phyloP scores from a whole-genome alignment of 2,888 invertebrate genomes.

The Pandemis heparana region DNA sequence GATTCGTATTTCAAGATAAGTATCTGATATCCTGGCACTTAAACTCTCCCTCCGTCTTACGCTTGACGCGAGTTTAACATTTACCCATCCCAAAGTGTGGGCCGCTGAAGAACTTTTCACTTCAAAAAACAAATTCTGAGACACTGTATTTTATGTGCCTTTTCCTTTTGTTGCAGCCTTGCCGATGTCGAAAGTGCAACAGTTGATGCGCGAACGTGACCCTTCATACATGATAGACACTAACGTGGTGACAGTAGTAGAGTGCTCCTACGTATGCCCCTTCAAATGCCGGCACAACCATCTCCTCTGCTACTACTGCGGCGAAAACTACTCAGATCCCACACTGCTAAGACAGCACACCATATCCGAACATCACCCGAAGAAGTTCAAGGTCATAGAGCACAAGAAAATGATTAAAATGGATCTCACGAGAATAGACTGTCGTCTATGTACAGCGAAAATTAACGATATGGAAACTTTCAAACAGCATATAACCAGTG shows the following conservation, averaged over 20 bases:
- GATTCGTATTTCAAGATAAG: no score
- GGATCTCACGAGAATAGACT: conserved; percentile 73
- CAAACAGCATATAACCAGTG: conserved; percentile 62
- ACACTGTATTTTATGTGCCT: no score
- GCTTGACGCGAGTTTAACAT: no score
- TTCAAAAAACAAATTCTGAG: no score
- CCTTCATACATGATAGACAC: conserved; percentile 73
- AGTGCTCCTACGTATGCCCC: conserved; percentile 72
- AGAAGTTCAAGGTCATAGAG: conserved; percentile 72
- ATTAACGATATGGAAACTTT: conserved; percentile 68
- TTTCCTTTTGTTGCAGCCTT: conserved; percentile 57
- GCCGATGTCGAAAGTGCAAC: conserved; percentile 71
- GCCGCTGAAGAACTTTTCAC: no score
- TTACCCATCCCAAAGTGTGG: no score
- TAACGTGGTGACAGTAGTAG: conserved; percentile 72
- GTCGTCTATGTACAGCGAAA: conserved; percentile 63
- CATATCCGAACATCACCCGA: conserved; percentile 57
- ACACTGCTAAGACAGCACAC: conserved; percentile 61
- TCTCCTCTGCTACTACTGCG: conserved; percentile 75
- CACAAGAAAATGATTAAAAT: conserved; percentile 77
- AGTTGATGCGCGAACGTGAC: conserved; percentile 72
- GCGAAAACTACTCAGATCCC: conserved; percentile 63
- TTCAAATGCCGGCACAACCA: conserved; percentile 79
- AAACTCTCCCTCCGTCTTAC: no score
- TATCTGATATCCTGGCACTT: no score